Conservation (phyloP, 2,888 invertebrate species). For the Mellilla xanthometata region DNA sequence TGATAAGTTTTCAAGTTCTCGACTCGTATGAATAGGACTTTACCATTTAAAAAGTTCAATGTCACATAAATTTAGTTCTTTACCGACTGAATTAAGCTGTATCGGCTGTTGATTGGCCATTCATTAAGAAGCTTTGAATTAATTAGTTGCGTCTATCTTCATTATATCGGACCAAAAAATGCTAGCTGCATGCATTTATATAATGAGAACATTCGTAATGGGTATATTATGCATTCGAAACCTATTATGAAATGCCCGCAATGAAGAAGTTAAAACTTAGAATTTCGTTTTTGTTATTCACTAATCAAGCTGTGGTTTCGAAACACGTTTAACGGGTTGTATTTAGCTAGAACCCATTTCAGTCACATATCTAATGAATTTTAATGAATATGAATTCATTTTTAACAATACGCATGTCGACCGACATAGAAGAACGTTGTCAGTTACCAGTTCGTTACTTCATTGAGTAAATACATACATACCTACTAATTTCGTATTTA, state of each 20-base stretch:
- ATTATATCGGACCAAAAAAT: constrained; percentile 5
- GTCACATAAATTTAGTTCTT: constrained; percentile 19
- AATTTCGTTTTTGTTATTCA: not conserved
- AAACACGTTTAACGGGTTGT: not conserved
- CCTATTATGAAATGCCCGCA: not conserved
- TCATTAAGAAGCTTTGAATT: constrained; percentile 15
- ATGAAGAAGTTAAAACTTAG: not conserved
- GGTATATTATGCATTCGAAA: not conserved
- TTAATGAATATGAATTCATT: constrained; percentile 12
- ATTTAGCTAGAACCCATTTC: constrained; percentile 2
- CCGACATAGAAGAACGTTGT: constrained; percentile 3
- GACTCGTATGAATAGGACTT: constrained; percentile 3
- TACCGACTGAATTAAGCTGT: constrained; percentile 15
- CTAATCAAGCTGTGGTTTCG: constrained; percentile 1
- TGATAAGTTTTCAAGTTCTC: constrained; percentile 7
- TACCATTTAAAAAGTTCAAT: constrained; percentile 5
- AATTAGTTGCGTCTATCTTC: constrained; percentile 12
- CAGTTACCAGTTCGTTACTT: constrained; percentile 3
- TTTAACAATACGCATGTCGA: constrained; percentile 7
- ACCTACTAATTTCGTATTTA: not conserved
- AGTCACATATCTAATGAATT: constrained; percentile 8
- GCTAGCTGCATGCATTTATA: not conserved
- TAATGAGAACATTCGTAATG: constrained; percentile 1
- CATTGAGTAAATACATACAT: constrained; percentile 1
- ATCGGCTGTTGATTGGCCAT: constrained; percentile 12